phyloP scores from a whole-genome alignment of 2,113 vertebrate genomes.

The human (Homo sapiens) region GRCh38 chr9:73145001-73145500 shows the following conservation, averaged over 20 bases:
- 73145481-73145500: neutral
- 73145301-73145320: neutral
- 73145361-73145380: neutral
- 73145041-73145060: slow-evolving; percentile 26
- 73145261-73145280: neutral
- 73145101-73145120: neutral
- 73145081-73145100: slow-evolving; percentile 29
- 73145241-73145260: neutral
- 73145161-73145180: neutral
- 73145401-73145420: neutral
- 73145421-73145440: neutral
- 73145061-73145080: neutral
- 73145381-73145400: neutral
- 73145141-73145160: neutral
- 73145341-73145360: neutral
- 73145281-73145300: neutral
- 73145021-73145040: slow-evolving; percentile 44
- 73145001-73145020: neutral
- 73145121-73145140: neutral
- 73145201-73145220: neutral
- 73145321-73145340: neutral
- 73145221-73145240: neutral
- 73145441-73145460: neutral
- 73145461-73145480: neutral
- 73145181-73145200: neutral